These are phyloP conservation scores for Aldrovandia affinis DNA, from an alignment of 2,797 vertebrate species.

Conservation along the genomic window DNA sequence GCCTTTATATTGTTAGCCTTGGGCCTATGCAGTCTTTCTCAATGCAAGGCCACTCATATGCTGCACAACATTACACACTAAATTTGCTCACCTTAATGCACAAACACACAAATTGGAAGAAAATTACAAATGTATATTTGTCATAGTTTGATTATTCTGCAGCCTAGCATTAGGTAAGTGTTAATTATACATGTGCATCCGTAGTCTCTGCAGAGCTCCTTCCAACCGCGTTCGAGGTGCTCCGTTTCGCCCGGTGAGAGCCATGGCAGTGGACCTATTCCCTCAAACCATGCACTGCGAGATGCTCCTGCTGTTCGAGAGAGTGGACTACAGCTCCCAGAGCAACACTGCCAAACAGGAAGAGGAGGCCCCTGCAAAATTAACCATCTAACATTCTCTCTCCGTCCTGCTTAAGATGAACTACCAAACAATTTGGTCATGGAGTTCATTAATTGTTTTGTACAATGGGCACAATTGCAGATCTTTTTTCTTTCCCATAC, in stretches of 20 bases:
- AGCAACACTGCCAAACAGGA: conserved; percentile 40
- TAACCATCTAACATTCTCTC: background rate
- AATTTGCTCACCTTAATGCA: no score
- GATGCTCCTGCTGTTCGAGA: conserved; percentile 88
- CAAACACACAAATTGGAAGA: no score
- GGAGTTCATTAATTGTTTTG: no score
- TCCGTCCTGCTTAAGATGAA: background rate
- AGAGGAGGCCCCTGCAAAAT: conserved; percentile 20
- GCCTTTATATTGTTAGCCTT: no score
- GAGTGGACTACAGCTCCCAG: conserved; percentile 72
- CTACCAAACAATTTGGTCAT: no score
- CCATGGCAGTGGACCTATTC: conserved; percentile 92
- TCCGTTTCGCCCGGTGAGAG: conserved; percentile 83
- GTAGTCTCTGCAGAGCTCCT: conserved; percentile 89
- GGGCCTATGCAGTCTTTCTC: no score
- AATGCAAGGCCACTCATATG: no score
- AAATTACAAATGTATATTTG: no score
- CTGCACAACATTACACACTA: no score
- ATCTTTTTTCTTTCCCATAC: background rate
- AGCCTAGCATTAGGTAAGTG: background rate
- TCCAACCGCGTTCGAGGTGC: conserved; percentile 91
- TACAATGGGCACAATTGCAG: background rate
- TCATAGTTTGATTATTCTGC: no score
- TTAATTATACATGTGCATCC: background rate
- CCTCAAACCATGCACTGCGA: conserved; percentile 94